Percentiles rank a stretch among this genome's conserved stretches.
phyloP scores from a whole-genome alignment of 2,888 invertebrate species.

The Odontocerum albicorne region DNA sequence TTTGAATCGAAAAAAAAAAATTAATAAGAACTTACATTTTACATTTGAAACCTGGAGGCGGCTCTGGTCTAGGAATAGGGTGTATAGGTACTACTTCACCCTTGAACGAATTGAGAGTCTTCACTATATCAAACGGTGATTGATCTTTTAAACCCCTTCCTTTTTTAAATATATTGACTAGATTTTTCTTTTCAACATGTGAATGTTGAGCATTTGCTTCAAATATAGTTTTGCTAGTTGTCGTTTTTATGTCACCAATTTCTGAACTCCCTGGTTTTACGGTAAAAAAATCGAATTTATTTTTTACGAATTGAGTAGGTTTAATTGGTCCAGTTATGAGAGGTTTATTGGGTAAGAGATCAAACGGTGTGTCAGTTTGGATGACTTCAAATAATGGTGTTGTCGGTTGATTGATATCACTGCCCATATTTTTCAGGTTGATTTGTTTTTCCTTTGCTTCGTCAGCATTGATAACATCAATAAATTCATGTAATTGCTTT shows the following conservation, averaged over 20 bases:
- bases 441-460: neutral
- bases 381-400: neutral
- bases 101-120: neutral
- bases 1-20: neutral
- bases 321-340: conserved; percentile 13
- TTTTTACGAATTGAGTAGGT: neutral
- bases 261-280: neutral
- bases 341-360: conserved; percentile 5
- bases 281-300: neutral
- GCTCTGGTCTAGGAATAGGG: conserved; percentile 1
- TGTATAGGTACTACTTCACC: neutral
- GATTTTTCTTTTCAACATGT: conserved; percentile 23
- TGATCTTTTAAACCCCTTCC: neutral
- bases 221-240: neutral
- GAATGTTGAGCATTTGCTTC: neutral
- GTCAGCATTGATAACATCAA: neutral
- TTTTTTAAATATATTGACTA: neutral
- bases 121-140: neutral
- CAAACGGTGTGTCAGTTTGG: conserved; percentile 7
- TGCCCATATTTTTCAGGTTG: neutral
- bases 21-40: conserved; percentile 44
- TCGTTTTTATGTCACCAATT: conserved; percentile 1
- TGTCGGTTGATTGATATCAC: neutral
- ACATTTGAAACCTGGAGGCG: conserved; percentile 39
- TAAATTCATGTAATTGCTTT: conserved; percentile 1